Evolutionary conservation across 2,113 vertebrate species (phyloP).

Genomic region (Atherinomorus stipes): DNA sequence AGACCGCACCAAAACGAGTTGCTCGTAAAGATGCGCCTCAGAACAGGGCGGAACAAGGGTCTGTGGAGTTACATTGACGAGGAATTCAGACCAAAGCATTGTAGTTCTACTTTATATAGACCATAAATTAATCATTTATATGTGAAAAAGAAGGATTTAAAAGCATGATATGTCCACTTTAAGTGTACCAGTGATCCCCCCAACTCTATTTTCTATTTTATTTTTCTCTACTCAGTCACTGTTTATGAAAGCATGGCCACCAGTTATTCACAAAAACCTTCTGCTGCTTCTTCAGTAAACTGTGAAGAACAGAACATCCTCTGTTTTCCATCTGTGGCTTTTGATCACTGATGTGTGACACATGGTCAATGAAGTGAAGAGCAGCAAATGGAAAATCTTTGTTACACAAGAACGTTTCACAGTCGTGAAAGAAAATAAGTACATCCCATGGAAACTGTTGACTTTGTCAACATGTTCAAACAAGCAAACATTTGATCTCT

Average conservation of each 20-base stretch:
- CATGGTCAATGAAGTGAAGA: background rate
- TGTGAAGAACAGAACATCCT: conserved; percentile 1
- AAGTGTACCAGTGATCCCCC: too few relatives aligned
- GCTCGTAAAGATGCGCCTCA: too few relatives aligned
- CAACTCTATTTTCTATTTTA: too few relatives aligned
- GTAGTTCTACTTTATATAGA: too few relatives aligned
- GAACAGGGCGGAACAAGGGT: too few relatives aligned
- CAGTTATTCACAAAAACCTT: background rate
- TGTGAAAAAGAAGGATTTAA: too few relatives aligned
- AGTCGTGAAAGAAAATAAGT: background rate
- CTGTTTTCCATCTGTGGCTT: conserved; percentile 1
- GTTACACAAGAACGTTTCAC: background rate
- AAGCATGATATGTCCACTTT: too few relatives aligned
- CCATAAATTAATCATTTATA: too few relatives aligned
- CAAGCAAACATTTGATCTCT: background rate
- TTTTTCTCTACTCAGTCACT: background rate
- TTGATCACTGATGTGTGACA: background rate
- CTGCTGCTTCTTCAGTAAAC: conserved; percentile 5
- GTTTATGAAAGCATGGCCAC: background rate
- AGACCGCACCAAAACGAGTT: too few relatives aligned
- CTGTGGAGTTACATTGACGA: too few relatives aligned
- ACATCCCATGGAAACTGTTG: background rate
- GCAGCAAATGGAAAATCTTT: background rate
- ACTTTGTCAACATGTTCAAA: background rate
- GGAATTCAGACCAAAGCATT: too few relatives aligned